Evolutionary conservation across 2,113 vertebrate species (phyloP).

Genomic region (Apeltes quadracus): DNA sequence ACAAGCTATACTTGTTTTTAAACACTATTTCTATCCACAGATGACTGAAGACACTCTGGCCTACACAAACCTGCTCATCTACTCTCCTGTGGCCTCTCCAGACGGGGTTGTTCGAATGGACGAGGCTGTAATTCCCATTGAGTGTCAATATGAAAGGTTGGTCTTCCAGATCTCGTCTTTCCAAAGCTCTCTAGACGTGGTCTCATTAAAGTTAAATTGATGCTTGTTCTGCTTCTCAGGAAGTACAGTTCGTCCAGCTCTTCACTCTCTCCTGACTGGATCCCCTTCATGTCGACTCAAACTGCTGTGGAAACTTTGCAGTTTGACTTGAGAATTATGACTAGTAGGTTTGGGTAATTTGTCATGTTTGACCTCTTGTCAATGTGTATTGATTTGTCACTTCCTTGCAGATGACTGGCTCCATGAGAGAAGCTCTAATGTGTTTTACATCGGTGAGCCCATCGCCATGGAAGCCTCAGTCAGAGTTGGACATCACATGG

Average conservation of each 20-base stretch:
- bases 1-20: background rate
- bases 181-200: background rate
- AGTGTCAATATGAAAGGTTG: slow-evolving; percentile 75
- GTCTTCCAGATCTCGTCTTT: background rate
- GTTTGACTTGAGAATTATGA: slow-evolving; percentile 71
- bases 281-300: slow-evolving; percentile 65
- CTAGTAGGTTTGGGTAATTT: slow-evolving; percentile 29
- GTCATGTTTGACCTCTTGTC: accelerated
- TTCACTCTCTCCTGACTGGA: slow-evolving; percentile 67
- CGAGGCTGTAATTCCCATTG: slow-evolving; percentile 72
- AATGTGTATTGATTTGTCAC: background rate
- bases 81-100: slow-evolving; percentile 50
- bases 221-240: slow-evolving; percentile 34
- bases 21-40: slow-evolving; percentile 29
- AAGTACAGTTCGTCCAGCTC: slow-evolving; percentile 71
- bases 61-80: slow-evolving; percentile 76
- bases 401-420: slow-evolving; percentile 66
- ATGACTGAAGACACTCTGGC: slow-evolving; percentile 63
- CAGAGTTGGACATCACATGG: slow-evolving; percentile 54
- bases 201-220: background rate
- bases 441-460: slow-evolving; percentile 64
- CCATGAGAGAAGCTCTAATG: slow-evolving; percentile 47
- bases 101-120: slow-evolving; percentile 69
- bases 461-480: slow-evolving; percentile 73
- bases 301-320: slow-evolving; percentile 49